These are phyloP conservation scores for Macrotrachela quadricornifera DNA, from an alignment of 1,140 invertebrate species.

Conservation along the genomic window DNA sequence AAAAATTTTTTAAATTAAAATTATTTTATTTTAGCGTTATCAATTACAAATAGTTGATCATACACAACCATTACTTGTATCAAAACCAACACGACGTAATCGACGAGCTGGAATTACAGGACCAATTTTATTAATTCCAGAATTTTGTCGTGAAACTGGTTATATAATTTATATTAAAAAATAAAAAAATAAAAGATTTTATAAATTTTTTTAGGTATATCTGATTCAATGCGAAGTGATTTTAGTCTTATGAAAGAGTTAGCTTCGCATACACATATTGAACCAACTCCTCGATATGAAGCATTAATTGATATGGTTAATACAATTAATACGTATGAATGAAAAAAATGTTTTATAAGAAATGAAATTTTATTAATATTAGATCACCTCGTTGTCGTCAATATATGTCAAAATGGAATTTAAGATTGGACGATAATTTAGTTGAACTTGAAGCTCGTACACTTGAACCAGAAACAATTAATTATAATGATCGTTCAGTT, in stretches of 20 bases:
- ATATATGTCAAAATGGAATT: background rate
- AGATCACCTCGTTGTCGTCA: background rate
- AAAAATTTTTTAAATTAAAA: too few species aligned
- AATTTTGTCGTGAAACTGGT: conserved; percentile 6
- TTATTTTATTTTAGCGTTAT: conserved; percentile 26
- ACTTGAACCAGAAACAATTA: background rate
- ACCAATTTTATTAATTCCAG: conserved; percentile 9
- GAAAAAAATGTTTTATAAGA: background rate
- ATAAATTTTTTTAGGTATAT: background rate
- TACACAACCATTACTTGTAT: conserved; percentile 42
- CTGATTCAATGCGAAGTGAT: conserved; percentile 4
- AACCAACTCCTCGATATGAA: conserved; percentile 1
- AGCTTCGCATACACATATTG: background rate
- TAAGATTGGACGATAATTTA: background rate
- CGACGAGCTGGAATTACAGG: conserved; percentile 1
- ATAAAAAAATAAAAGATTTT: background rate
- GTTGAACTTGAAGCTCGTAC: background rate
- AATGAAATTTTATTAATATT: background rate
- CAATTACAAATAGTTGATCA: conserved; percentile 32
- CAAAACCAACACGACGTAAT: background rate
- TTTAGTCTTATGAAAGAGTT: conserved; percentile 7
- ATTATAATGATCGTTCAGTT: too few species aligned
- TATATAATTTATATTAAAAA: background rate
- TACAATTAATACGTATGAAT: background rate
- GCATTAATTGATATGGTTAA: background rate